Evolutionary conservation across 1,140 invertebrate genomes (phyloP), one percentile per base, ranked within the genome.

Genomic region (Papilio aristodemus): DNA sequence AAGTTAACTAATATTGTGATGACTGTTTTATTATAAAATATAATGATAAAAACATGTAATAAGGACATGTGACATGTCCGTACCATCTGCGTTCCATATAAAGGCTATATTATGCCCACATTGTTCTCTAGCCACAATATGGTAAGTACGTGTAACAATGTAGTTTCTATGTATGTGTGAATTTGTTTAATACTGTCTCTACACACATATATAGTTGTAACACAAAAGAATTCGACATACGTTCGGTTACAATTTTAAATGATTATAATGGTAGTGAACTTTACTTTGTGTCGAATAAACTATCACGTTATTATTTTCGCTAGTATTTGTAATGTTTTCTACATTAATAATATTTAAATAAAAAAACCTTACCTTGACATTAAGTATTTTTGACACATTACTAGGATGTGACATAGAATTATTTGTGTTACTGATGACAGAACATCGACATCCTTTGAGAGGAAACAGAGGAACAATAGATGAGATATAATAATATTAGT

Each of bases 61-160:
- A 22, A 50, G 41, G 59, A 8, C 25, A 43, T n/a, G 11, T 11
- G 27, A 8, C 13, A 46, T 19, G 41, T 17, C 10, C 25, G 22
- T 25, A 41, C 63, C 41, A 66, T 66, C 39, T 64, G 62, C 62
- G 62, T 50, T 46, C 63, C 41, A 50, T 46, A 66, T 66, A 66
- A 66, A 66, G 63, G 41, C 63, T 46, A 66, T 66, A 66, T 50
- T 66, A 50, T 66, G 63, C 32, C 63, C 63, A 66, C 63, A 66
- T 66, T 66, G 43, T 66, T 66, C 63, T 66, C 39, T 66, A 66
- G 63, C 27, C 43, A 66, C 63, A 66, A 66, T 66, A 66, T 66
- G 43, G 63, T 50, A 66, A 27, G 63, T 66, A 66, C 63, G 41
- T 66, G 63, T 66, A 66, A 66, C 63, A 66, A 66, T 66, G 63